These are phyloP conservation scores for Elegia similella DNA, from an alignment of 2,888 invertebrate genomes.

Conservation along the genomic window DNA sequence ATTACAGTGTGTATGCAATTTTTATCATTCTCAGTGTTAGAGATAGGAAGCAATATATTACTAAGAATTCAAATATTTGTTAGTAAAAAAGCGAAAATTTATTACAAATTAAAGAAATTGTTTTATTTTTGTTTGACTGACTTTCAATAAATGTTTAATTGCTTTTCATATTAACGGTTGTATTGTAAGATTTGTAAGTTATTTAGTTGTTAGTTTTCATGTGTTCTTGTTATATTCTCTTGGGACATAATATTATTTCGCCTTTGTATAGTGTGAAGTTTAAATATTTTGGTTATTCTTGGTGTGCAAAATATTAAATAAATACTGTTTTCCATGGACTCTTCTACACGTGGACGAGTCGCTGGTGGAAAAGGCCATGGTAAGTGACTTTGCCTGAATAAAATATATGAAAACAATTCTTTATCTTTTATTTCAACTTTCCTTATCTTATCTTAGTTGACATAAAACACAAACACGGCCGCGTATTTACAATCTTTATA, in stretches of 20 bases:
- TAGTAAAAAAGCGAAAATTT: slow-evolving; percentile 1
- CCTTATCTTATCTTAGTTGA: slow-evolving; percentile 21
- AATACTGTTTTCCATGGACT: slow-evolving; percentile 77
- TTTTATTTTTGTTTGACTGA: slow-evolving; percentile 7
- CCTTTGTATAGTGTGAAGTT: slow-evolving; percentile 36
- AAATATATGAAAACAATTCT: slow-evolving; percentile 44
- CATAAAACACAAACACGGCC: slow-evolving; percentile 19
- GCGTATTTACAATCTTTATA: slow-evolving; percentile 26
- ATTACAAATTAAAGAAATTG: not conserved
- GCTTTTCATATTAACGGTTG: not conserved
- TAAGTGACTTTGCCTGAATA: slow-evolving; percentile 70
- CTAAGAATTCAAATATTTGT: slow-evolving; percentile 10
- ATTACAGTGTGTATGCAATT: slow-evolving; percentile 31
- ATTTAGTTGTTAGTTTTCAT: slow-evolving; percentile 19
- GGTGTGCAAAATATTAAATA: slow-evolving; percentile 66
- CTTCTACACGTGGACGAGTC: slow-evolving; percentile 71
- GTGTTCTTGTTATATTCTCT: slow-evolving; percentile 25
- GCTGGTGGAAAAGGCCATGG: slow-evolving; percentile 76
- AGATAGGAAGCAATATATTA: slow-evolving; percentile 26
- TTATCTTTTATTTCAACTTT: slow-evolving; percentile 45
- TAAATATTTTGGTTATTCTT: slow-evolving; percentile 40
- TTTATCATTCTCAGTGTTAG: slow-evolving; percentile 33
- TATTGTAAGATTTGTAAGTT: slow-evolving; percentile 17
- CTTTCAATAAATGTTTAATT: not conserved
- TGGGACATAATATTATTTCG: slow-evolving; percentile 24